Evolutionary conservation across 1,140 invertebrate species (phyloP), one percentile per base, ranked within the genome.

Genomic region (Tyrophagus putrescentiae): DNA sequence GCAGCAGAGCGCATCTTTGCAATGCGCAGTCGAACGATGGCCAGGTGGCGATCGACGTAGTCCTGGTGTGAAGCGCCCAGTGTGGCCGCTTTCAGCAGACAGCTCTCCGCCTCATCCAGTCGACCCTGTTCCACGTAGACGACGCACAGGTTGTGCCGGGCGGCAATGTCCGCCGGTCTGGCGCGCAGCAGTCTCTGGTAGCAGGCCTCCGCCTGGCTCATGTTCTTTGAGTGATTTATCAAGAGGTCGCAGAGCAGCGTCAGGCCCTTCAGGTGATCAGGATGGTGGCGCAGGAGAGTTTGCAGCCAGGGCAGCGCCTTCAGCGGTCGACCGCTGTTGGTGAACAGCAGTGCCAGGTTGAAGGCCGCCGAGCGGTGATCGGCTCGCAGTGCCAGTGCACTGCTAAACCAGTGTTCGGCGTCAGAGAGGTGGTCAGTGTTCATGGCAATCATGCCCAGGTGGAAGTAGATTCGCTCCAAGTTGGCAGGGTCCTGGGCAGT

Each of bases 241-340:
- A 94, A 94, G 67, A 97, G 93, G 70, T 97, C 93, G 16, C 92
- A 92, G 5, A 96, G 75, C 18, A 98, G 75, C 62, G 96, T 93
- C 9, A 94, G 75, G 21, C 89, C 92, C 76, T 97, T 97, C 0
- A 89, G 82, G 70, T 97, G 92, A 70, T 93, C 84, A 0, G 91
- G 89, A 76, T 96, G 85, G 69, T 87, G 82, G 64, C 86, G 79
- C 18, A 96, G 84, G 1, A 96, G 75, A 68, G 92, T 89, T 71
- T 91, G 87, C 0, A 97, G 76, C 71, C 90, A 93, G 0, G 88
- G 88, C 11, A 89, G 85, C 0, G 92, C 91, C 70, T 96, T 90
- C 4, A 93, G 70, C 0, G 91, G 88, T 53, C 86, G 76, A 58
- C 87, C 80, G 54, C 86, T 79, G 70, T 96, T 89, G 0, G 88